Base-by-base conservation (phyloP, 2,797 vertebrate species). In the Kryptolebias ocellatus region DNA sequence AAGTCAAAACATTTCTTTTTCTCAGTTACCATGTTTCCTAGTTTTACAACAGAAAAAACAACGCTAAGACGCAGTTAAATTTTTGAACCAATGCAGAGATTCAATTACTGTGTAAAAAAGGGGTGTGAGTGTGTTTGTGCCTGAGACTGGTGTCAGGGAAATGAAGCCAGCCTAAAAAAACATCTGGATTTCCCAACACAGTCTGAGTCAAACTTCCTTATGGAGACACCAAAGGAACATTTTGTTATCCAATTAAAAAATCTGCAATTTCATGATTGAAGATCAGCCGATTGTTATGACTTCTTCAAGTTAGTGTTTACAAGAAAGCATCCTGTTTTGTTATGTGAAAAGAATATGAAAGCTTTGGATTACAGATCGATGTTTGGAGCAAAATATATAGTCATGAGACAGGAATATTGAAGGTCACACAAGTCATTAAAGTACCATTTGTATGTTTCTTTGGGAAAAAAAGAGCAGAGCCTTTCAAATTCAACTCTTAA, bases 21-120 rank as follows among this genome's bases (percentile, higher is more conserved):
- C 29, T 53, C 56, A 60, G 53, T 76, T 67, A 68, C 75, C 17
- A 80, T 59, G 75, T 84, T 86, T 86, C 82, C 60, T 65, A 73
- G 83, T 87, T 86, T 90, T 87, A 90, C 87, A 89, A 90, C 79
- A 88, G 20, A 24, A 71, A 79, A 79, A 60, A 73, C 50, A 29
- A 61, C 80, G 74, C 76, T 71, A 78, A 47, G 73, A 69, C 74
- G 85, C 66, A 85, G 86, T 87, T 70, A 89, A 84, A 79, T 62
- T 53, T 15, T 27, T 56, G 74, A 84, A 82, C 45, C 57, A 31
- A 56, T 52, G 70, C 42, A 53, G 80, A 52, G 74, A 75, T 58
- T 47, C 49, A 34, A 50, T 85, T 67, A 44, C 67, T 72, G 51
- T 45, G 79, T 78, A 69, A 61, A 76, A 74, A 24, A 61, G 49